Percentiles rank a stretch among this genome's conserved stretches.
These are phyloP conservation scores for Gavia stellata DNA, from an alignment of 2,113 vertebrate species.

Conservation along the genomic window DNA sequence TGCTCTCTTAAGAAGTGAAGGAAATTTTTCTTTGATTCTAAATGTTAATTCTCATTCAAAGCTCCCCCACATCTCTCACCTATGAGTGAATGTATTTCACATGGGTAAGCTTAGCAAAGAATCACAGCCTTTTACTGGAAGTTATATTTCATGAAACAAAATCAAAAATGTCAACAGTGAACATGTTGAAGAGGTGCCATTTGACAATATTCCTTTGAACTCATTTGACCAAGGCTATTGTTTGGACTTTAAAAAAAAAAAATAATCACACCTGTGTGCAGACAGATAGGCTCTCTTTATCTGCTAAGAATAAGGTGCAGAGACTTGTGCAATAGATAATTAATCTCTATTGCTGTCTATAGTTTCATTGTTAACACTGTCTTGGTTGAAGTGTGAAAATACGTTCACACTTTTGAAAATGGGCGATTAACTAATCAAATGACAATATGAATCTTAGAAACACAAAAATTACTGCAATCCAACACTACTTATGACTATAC, in stretches of 20 bases:
- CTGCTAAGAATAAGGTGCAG: conserved; percentile 73
- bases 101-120: conserved; percentile 7
- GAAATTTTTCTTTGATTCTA: conserved; percentile 25
- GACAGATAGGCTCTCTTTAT: conserved; percentile 67
- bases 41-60: conserved; percentile 43
- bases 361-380: conserved; percentile 81
- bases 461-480: conserved; percentile 68
- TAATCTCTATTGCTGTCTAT: conserved; percentile 83
- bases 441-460: conserved; percentile 75
- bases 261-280: conserved; percentile 74
- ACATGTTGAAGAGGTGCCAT: conserved; percentile 33
- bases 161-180: conserved; percentile 55
- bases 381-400: conserved; percentile 80
- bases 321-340: conserved; percentile 76
- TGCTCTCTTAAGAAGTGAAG: neutral
- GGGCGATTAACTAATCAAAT: conserved; percentile 80
- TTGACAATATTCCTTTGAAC: conserved; percentile 66
- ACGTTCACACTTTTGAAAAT: conserved; percentile 79
- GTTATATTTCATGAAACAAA: conserved; percentile 60
- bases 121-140: conserved; percentile 45
- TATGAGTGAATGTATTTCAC: conserved; percentile 14
- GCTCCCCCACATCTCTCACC: neutral
- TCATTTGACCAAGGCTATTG: conserved; percentile 60
- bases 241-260: neutral
- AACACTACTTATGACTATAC: conserved; percentile 52